Evolutionary conservation across 2,797 vertebrate species (phyloP), one percentile per base, ranked within the genome.

Genomic region (Halcyon smyrnensis): DNA sequence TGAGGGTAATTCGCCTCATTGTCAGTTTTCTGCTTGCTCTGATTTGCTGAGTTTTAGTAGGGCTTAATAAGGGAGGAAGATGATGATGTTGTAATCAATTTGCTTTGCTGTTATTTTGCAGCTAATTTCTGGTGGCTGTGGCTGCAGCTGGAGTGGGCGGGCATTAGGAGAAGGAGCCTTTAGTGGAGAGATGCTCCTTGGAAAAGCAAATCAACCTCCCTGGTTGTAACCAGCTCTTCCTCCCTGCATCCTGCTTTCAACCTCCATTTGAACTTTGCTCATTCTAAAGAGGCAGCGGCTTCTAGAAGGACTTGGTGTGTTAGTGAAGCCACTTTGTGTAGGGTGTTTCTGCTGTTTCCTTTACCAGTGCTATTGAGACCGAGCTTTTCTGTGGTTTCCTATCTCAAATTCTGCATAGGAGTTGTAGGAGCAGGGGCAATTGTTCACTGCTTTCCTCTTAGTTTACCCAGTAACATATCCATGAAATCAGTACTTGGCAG

Each of bases 1-100:
- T 15, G 59, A 75, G 39, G 63, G 24, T 54, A 23, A 81, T 78
- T 85, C 83, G 84, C 86, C 34, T 81, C 9, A 6, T 24, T 90
- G 94, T 68, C 21, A 32, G 70, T 93, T 83, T 69, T 96, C 65
- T 82, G 30, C 60, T 89, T 59, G 60, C 78, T 95, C 80, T 34
- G 10, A 15, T 69, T 86, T 83, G 34, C 70, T 97, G 79, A 67
- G 48, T 94, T 79, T 95, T 71, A 81, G 30, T 60, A 48, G 50
- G 53, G 41, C 83, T 93, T 87, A 80, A 82, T 80, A 77, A 96
- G 92, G 43, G 56, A 78, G 19, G 28, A 37, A 60, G 87, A 79
- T 45, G 50, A 73, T 46, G 34, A 39, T 23, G 9, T 4, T 2
- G 19, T 80, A 75, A 60, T 46, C 51, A 43, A 2, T 78, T 70